These are phyloP conservation scores for Nephrotoma appendiculata DNA, from an alignment of 2,888 invertebrate species.

Conservation along the genomic window DNA sequence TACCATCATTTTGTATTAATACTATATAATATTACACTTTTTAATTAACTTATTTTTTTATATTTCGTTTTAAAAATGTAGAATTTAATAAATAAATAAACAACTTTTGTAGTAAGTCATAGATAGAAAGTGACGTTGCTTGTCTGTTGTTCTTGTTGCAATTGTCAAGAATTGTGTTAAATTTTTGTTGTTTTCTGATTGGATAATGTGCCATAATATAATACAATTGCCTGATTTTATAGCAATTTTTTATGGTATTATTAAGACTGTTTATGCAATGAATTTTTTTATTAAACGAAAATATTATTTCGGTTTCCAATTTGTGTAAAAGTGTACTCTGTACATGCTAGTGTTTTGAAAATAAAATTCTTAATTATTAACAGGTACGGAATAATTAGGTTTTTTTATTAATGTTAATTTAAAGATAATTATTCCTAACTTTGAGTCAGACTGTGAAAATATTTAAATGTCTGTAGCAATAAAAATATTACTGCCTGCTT, in stretches of 20 bases:
- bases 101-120: background rate
- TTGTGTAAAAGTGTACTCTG: too few species aligned
- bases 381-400: too few species aligned
- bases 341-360: too few species aligned
- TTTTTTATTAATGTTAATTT: too few species aligned
- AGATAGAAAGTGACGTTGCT: background rate
- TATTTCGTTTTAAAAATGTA: background rate
- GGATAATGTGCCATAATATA: background rate
- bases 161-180: background rate
- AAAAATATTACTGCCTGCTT: conserved; percentile 17
- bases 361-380: too few species aligned
- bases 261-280: background rate
- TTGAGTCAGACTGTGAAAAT: background rate
- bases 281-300: too few species aligned
- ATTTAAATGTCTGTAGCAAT: background rate
- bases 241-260: background rate
- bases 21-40: background rate
- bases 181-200: background rate
- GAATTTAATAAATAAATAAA: background rate
- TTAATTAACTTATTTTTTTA: background rate
- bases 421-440: background rate
- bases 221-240: background rate
- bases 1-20: background rate
- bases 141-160: background rate
- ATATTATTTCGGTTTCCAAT: too few species aligned